Evolutionary conservation across 2,113 vertebrate species (phyloP).

Genomic region (Hepsetus odoe): DNA sequence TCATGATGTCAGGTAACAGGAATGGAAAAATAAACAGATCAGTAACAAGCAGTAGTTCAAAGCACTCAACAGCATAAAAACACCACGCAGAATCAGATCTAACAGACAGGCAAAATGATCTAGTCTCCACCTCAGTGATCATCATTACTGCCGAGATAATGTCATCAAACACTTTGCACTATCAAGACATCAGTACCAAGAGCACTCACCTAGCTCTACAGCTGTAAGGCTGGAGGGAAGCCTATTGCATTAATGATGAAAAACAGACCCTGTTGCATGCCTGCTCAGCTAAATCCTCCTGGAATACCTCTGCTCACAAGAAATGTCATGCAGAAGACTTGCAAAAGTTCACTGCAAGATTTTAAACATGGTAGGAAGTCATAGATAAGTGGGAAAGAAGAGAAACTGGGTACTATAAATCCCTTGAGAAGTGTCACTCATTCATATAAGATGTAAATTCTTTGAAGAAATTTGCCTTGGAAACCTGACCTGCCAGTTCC

Average conservation of each 20-base stretch:
- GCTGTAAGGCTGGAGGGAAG: neutral
- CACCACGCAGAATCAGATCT: conserved; percentile 11
- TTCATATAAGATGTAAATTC: conserved; percentile 25
- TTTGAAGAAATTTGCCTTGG: conserved; percentile 27
- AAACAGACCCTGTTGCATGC: conserved; percentile 75
- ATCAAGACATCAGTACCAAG: neutral
- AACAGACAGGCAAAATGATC: neutral
- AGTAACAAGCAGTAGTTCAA: neutral
- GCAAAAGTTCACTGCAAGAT: neutral
- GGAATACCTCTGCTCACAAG: conserved; percentile 15
- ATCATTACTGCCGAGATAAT: neutral
- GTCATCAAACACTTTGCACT: neutral
- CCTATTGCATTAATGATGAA: conserved; percentile 55
- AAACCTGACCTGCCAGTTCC: conserved; percentile 25
- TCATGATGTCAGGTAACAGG: neutral
- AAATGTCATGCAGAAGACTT: neutral
- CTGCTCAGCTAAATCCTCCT: neutral
- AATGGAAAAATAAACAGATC: neutral
- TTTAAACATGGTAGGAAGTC: neutral
- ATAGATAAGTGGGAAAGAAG: neutral
- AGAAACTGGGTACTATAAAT: neutral
- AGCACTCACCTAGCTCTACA: neutral
- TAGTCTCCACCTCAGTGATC: neutral
- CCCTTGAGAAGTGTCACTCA: neutral
- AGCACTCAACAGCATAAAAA: neutral